Evolutionary conservation across 2,797 vertebrate species (phyloP).

Genomic region (Fratercula arctica): DNA sequence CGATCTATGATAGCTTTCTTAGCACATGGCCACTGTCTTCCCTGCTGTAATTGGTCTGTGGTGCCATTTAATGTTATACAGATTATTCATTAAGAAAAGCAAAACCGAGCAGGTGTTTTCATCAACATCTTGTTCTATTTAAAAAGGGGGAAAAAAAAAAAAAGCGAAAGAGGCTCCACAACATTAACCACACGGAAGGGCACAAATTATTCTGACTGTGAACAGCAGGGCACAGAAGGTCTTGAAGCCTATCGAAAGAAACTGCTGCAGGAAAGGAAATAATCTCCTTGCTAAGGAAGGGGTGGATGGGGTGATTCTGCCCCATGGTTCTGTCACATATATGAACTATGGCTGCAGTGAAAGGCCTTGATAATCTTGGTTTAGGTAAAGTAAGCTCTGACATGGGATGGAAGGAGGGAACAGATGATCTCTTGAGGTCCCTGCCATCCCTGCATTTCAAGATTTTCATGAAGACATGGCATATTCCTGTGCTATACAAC

Average conservation of each 20-base stretch:
- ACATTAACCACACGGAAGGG: conserved; percentile 46
- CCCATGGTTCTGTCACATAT: neutral
- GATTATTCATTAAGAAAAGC: conserved; percentile 72
- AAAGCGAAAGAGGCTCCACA: neutral
- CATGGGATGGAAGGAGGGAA: neutral
- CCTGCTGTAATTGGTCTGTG: conserved; percentile 62
- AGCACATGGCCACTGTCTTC: conserved; percentile 23
- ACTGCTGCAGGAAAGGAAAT: neutral
- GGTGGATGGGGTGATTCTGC: neutral
- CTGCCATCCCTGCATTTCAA: neutral
- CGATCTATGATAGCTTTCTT: conserved; percentile 51
- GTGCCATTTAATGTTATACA: conserved; percentile 67
- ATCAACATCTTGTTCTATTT: conserved; percentile 55
- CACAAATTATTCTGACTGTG: conserved; percentile 59
- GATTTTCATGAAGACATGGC: neutral
- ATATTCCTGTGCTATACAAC: neutral
- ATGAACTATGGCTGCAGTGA: neutral
- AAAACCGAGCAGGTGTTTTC: conserved; percentile 73
- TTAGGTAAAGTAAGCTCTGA: neutral
- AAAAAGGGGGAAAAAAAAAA: neutral
- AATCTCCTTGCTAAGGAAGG: neutral
- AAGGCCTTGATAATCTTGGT: neutral
- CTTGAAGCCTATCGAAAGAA: conserved; percentile 11
- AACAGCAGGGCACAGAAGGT: conserved; percentile 29
- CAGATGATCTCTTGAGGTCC: neutral